Base-by-base conservation (phyloP, 30 jellyfish, hydroid and myxozoan genomes). In the Aurelia coerulea region DNA sequence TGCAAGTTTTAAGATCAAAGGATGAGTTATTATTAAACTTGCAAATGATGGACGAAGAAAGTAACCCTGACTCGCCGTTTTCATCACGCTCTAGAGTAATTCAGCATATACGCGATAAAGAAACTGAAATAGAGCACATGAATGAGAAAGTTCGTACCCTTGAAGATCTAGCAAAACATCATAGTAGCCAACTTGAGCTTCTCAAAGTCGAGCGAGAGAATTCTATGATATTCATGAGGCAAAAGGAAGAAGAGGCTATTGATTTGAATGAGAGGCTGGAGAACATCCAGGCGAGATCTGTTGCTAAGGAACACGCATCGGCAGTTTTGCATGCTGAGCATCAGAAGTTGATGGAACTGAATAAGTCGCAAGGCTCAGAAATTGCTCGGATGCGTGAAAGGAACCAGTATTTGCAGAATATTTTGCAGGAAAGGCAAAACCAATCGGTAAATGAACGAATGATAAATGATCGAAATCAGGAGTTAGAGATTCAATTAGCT, bases 231-330 rank as follows among this genome's bases (percentile, higher is more conserved):
- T 53, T 80, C 46, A 31, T 80, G 80, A 35, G 62, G 14, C 83
- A 72, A 52, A 80, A 76, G 66, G 93, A 74, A 64, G 96, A 54
- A 53, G 97, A 81, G 51, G 75, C 80, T 91, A 74, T 66, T 60
- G 96, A 88, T 79, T 79, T 90, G 91, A 91, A 64, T 37, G 98
- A 85, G 76, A 73, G 79, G 53, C 60, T 89, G 33, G 97, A 89
- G 46, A 89, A 80, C 58, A 72, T 74, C 32, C 76, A 80, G 37
- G 91, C 97, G 75, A 74, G 97, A 73, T 71, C 97, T 10, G 76
- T 46, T 53, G 97, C 97, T 10, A 89, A 89, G 88, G 97, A 80
- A 16, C 92, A 81, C 34, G 97, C 97, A 19, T 89, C 97, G 42
- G 49, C 89, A 13, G 86, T 89, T 15, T 37, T 89, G 73, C 97